Percentiles rank a stretch among this genome's conserved stretches.
Conservation (phyloP, 2,113 vertebrate species). For the Pardalotus punctatus region DNA sequence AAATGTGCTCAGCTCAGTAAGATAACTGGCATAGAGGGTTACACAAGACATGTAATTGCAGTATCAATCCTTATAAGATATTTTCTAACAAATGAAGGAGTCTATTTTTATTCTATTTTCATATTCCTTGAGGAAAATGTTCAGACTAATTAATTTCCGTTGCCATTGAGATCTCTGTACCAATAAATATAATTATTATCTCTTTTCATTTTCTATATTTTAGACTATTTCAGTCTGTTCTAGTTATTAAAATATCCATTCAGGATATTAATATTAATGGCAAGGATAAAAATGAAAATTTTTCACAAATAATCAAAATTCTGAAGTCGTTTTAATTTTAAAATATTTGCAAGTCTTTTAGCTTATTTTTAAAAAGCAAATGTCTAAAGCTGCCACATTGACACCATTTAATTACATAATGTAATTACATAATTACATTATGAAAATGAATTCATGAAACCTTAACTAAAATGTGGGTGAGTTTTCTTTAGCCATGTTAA, state of each 20-base stretch:
- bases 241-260: not conserved
- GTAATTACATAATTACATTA: not conserved
- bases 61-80: not conserved
- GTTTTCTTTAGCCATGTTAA: not conserved
- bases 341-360: not conserved
- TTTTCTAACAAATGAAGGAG: not conserved
- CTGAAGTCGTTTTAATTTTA: not conserved
- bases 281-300: not conserved
- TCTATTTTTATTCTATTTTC: slow-evolving; percentile 23
- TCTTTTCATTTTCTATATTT: not conserved
- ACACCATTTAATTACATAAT: too few relatives aligned
- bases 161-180: not conserved
- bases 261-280: not conserved
- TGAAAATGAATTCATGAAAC: not conserved
- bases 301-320: not conserved
- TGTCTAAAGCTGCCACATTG: not conserved
- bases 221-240: not conserved
- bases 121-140: not conserved
- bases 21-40: not conserved
- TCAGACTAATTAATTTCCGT: slow-evolving; percentile 5
- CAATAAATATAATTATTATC: not conserved
- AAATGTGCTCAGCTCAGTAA: not conserved
- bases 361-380: not conserved
- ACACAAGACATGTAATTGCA: not conserved
- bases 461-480: not conserved